Conservation (phyloP, 2,797 vertebrate species). For the Anguilla anguilla region DNA sequence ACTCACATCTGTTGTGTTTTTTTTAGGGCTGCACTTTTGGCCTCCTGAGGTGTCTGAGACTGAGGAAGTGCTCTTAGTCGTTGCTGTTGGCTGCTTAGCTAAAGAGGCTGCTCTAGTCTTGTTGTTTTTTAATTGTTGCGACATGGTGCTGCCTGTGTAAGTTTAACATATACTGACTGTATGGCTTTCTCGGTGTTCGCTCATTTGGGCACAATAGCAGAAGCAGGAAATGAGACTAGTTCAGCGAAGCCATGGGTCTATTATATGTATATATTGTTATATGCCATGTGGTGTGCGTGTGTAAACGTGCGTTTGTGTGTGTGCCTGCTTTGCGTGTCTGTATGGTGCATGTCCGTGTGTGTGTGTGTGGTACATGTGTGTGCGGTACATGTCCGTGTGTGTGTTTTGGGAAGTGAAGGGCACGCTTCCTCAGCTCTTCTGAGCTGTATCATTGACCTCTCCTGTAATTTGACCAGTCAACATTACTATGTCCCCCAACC, state of each 20-base stretch:
- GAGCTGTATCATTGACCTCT: conserved; percentile 53
- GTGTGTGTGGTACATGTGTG: not conserved
- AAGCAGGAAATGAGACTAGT: not conserved
- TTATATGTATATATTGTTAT: not conserved
- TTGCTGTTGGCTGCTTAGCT: not conserved
- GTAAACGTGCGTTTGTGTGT: not conserved
- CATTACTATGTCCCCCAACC: conserved; percentile 52
- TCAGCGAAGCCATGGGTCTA: not conserved
- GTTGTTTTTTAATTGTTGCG: not conserved
- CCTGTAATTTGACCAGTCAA: conserved; percentile 70
- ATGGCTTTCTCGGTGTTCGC: not conserved
- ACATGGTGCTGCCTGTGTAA: not conserved
- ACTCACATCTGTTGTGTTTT: conserved; percentile 62
- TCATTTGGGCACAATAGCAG: not conserved
- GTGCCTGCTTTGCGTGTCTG: not conserved
- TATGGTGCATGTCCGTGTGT: not conserved
- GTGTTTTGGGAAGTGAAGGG: not conserved
- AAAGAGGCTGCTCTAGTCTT: not conserved
- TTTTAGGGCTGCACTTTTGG: conserved; percentile 40
- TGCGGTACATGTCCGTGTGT: not conserved
- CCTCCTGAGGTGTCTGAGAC: conserved; percentile 44
- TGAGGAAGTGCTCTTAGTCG: not conserved
- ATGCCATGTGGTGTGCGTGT: not conserved
- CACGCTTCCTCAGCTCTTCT: not conserved
- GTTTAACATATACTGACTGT: not conserved